These are phyloP conservation scores for Dolichoris vasculosae DNA, from an alignment of 1,140 invertebrate genomes.

Conservation along the genomic window DNA sequence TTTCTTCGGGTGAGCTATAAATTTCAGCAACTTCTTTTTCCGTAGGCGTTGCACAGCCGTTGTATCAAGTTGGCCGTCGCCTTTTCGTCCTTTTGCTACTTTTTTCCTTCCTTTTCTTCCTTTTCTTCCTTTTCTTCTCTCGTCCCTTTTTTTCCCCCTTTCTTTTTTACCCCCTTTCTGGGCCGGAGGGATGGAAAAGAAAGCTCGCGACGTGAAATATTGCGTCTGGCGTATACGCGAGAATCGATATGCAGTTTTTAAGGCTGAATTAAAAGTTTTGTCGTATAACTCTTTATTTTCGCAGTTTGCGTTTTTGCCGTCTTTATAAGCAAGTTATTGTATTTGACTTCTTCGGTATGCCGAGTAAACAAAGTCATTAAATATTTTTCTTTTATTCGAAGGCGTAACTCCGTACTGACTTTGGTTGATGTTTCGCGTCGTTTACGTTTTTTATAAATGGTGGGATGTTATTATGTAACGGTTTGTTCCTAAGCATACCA, in stretches of 20 bases:
- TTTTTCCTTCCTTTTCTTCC: too few relatives aligned
- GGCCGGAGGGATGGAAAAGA: neutral
- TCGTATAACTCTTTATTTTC: neutral
- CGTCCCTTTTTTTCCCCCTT: too few relatives aligned
- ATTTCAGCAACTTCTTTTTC: neutral
- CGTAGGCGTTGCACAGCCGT: neutral
- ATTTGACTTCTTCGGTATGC: neutral
- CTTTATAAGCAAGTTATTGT: neutral
- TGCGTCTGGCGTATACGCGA: neutral
- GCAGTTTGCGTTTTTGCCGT: neutral
- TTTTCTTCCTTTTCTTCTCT: too few relatives aligned
- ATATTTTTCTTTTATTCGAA: too few relatives aligned
- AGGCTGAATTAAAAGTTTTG: neutral
- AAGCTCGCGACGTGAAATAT: neutral
- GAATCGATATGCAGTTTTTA: neutral
- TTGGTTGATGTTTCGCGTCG: too few relatives aligned
- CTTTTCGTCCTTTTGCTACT: neutral
- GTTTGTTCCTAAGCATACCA: too few relatives aligned
- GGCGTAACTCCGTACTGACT: too few relatives aligned
- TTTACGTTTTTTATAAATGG: too few relatives aligned
- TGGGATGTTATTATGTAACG: too few relatives aligned
- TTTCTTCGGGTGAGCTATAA: conserved; percentile 80
- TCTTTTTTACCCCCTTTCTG: neutral
- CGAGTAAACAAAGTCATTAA: neutral
- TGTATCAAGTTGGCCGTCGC: neutral